phyloP scores from a whole-genome alignment of 2,888 invertebrate genomes.

The Drosophila kuntzei region DNA sequence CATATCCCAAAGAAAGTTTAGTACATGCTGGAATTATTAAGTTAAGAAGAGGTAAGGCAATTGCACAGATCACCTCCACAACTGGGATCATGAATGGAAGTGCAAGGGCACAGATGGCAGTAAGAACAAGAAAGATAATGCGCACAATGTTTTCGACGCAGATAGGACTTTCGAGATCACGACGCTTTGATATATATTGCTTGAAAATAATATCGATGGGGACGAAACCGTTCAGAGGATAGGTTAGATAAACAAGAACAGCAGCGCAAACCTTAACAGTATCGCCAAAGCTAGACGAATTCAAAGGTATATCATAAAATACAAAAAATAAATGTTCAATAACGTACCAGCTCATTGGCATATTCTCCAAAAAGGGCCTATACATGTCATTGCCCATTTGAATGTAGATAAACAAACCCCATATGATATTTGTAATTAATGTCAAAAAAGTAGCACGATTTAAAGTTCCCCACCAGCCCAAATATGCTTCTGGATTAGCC shows the following conservation, averaged over 20 bases:
- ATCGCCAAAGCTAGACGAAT: neutral
- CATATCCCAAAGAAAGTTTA: constrained; percentile 27
- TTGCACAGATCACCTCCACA: constrained; percentile 33
- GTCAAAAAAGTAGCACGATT: constrained; percentile 94
- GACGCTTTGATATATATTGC: constrained; percentile 44
- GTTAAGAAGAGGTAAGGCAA: constrained; percentile 41
- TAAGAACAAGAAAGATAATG: constrained; percentile 19
- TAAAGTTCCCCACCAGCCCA: constrained; percentile 94
- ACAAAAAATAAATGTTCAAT: neutral
- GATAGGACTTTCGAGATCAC: neutral
- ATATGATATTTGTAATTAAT: constrained; percentile 91
- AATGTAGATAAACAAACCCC: constrained; percentile 90
- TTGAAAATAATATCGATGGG: constrained; percentile 96
- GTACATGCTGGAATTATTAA: constrained; percentile 43
- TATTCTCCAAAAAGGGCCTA: constrained; percentile 85
- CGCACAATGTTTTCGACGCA: constrained; percentile 35
- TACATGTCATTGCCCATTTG: constrained; percentile 90
- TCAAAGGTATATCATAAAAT: neutral
- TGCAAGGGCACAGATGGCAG: constrained; percentile 16
- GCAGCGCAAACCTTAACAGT: neutral
- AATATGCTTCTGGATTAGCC: constrained; percentile 94
- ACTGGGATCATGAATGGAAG: constrained; percentile 29
- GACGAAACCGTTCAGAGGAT: constrained; percentile 97
- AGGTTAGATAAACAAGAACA: constrained; percentile 94
- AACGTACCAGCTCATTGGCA: neutral